Conservation (phyloP, 1,140 invertebrate genomes). For the Berghia stephanieae region DNA sequence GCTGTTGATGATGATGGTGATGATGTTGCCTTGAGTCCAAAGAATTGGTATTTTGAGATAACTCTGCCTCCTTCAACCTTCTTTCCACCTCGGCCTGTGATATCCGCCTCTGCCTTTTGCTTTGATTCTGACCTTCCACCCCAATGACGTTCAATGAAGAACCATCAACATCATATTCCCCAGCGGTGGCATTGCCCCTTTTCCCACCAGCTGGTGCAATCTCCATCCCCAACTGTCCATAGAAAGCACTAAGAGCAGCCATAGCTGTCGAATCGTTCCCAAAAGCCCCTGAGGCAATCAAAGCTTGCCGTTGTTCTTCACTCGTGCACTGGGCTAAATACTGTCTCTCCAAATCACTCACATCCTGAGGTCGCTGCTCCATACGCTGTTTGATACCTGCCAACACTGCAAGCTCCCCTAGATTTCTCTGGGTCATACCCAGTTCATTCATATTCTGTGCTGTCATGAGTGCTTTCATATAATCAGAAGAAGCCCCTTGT, state of each 20-base stretch:
- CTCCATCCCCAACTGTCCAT: slow-evolving; percentile 26
- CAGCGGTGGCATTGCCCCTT: neutral
- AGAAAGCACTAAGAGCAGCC: slow-evolving; percentile 30
- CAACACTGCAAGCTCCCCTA: slow-evolving; percentile 35
- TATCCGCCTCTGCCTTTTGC: slow-evolving; percentile 26
- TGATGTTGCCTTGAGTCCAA: no score
- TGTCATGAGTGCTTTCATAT: slow-evolving; percentile 28
- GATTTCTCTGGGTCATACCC: slow-evolving; percentile 22
- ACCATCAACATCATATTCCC: neutral
- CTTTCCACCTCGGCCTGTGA: slow-evolving; percentile 29
- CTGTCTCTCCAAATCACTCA: slow-evolving; percentile 14
- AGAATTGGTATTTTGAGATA: slow-evolving; percentile 4
- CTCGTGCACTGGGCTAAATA: slow-evolving; percentile 27
- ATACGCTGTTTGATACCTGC: slow-evolving; percentile 33
- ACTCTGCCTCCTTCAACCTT: slow-evolving; percentile 17
- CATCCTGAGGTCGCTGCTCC: slow-evolving; percentile 31
- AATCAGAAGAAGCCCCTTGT: slow-evolving; percentile 9
- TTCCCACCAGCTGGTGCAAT: neutral
- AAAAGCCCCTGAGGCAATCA: slow-evolving; percentile 33
- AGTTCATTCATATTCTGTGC: slow-evolving; percentile 25
- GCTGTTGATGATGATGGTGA: no score
- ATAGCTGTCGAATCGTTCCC: slow-evolving; percentile 27
- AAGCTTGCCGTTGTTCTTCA: slow-evolving; percentile 34
- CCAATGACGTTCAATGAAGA: neutral
- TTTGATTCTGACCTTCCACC: neutral